A percentile compares a stretch with the other conserved stretches of the same genome.
These are phyloP conservation scores for Onchidella celtica DNA, from an alignment of 2,888 invertebrate species.

Conservation along the genomic window DNA sequence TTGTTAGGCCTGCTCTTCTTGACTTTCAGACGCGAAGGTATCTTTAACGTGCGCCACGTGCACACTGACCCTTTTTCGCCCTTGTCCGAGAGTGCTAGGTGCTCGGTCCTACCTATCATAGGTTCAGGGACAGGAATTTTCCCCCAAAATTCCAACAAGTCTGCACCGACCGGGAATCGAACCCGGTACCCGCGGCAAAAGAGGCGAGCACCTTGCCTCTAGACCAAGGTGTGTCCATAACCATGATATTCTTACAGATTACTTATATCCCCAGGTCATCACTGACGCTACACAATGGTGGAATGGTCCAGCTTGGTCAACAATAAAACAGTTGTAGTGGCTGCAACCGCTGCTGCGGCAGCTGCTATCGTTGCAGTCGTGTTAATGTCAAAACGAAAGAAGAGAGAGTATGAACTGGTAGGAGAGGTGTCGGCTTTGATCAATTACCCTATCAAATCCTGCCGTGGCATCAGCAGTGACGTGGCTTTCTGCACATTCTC, in stretches of 20 bases:
- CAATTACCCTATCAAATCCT: constrained; percentile 72
- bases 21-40: too few species aligned
- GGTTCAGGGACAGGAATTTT: too few species aligned
- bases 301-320: constrained; percentile 29
- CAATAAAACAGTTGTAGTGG: neutral
- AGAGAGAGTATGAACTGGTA: constrained; percentile 52
- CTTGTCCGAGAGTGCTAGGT: too few species aligned
- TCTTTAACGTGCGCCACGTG: too few species aligned
- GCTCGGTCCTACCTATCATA: too few species aligned
- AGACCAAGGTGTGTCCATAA: too few species aligned
- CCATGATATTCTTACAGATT: too few species aligned
- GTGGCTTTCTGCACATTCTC: constrained; percentile 60
- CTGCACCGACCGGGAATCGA: too few species aligned
- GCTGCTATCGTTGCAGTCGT: constrained; percentile 20
- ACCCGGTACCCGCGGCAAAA: too few species aligned
- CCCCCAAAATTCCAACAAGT: too few species aligned
- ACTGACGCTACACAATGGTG: constrained; percentile 12
- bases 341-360: constrained; percentile 13
- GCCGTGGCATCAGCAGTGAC: constrained; percentile 58
- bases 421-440: constrained; percentile 65
- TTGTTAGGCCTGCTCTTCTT: neutral
- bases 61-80: too few species aligned
- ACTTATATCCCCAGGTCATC: neutral
- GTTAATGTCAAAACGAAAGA: constrained; percentile 4
- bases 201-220: too few species aligned